A percentile compares a stretch with the other conserved stretches of the same genome.
phyloP scores from a whole-genome alignment of 2,888 invertebrate genomes.

The Zootermopsis nevadensis region DNA sequence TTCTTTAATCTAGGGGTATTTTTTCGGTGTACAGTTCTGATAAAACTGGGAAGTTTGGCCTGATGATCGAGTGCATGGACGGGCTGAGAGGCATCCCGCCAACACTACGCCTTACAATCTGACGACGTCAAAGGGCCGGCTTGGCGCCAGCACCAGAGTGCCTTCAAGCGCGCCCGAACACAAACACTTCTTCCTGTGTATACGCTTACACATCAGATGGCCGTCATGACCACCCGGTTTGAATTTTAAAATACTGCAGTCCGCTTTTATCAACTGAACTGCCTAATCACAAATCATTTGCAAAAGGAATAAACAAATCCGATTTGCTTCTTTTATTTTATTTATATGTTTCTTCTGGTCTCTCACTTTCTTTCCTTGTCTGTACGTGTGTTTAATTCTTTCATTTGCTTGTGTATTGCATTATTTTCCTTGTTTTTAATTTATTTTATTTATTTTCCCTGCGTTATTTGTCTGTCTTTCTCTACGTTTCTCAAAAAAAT shows the following conservation, averaged over 20 bases:
- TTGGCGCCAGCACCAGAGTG: neutral
- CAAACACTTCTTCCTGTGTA: neutral
- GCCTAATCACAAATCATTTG: neutral
- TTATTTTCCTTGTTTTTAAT: too few species aligned
- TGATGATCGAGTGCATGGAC: neutral
- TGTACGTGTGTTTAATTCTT: too few species aligned
- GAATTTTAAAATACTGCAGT: slow-evolving; percentile 7
- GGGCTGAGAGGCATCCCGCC: neutral
- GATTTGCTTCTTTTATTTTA: too few species aligned
- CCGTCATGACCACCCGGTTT: neutral
- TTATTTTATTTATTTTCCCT: too few species aligned
- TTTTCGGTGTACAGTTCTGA: neutral
- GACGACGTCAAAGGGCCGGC: neutral
- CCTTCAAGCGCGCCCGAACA: neutral
- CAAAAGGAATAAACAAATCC: too few species aligned
- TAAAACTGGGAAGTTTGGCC: neutral
- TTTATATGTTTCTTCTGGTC: too few species aligned
- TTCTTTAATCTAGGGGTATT: neutral
- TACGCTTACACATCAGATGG: too few species aligned
- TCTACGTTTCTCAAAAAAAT: too few species aligned
- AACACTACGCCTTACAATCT: neutral
- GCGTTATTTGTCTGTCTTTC: too few species aligned
- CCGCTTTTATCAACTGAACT: neutral
- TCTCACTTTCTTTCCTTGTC: too few species aligned
- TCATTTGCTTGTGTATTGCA: too few species aligned